Evolutionary conservation across 2,113 vertebrate genomes (phyloP).

Genomic region (Forbesichthys papilliferus): DNA sequence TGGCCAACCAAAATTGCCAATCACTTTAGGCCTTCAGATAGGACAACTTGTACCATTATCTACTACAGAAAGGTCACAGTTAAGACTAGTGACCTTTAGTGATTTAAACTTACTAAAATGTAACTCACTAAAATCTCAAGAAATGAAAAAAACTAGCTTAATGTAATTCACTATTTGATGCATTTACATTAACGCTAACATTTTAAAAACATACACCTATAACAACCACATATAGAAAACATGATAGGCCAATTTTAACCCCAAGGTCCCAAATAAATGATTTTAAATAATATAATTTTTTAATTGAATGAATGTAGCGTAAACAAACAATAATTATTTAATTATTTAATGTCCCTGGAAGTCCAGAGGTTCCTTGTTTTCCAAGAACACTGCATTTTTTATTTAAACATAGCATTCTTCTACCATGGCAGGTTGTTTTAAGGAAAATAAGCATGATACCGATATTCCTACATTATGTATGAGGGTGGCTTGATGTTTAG

Average conservation of each 20-base stretch:
- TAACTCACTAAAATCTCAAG: no score
- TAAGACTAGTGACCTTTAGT: no score
- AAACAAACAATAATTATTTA: no score
- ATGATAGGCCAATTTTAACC: background rate
- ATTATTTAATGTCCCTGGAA: slow-evolving; percentile 13
- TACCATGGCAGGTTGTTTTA: background rate
- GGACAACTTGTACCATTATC: slow-evolving; percentile 38
- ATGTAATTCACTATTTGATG: slow-evolving; percentile 33
- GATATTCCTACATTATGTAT: background rate
- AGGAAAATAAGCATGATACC: background rate
- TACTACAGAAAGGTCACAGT: background rate
- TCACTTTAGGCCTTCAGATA: slow-evolving; percentile 24
- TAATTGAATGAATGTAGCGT: no score
- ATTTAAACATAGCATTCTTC: slow-evolving; percentile 1
- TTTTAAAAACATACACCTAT: background rate
- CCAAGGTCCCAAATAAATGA: no score
- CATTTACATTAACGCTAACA: slow-evolving; percentile 17
- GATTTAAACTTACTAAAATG: no score
- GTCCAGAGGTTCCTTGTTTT: no score
- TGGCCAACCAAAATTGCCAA: slow-evolving; percentile 25
- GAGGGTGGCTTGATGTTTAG: background rate
- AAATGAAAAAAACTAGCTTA: slow-evolving; percentile 36
- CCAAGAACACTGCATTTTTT: background rate
- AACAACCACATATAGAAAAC: background rate
- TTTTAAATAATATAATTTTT: background rate